These are phyloP conservation scores for Tanytarsus gracilentus DNA, from an alignment of 2,888 invertebrate species.

Conservation along the genomic window DNA sequence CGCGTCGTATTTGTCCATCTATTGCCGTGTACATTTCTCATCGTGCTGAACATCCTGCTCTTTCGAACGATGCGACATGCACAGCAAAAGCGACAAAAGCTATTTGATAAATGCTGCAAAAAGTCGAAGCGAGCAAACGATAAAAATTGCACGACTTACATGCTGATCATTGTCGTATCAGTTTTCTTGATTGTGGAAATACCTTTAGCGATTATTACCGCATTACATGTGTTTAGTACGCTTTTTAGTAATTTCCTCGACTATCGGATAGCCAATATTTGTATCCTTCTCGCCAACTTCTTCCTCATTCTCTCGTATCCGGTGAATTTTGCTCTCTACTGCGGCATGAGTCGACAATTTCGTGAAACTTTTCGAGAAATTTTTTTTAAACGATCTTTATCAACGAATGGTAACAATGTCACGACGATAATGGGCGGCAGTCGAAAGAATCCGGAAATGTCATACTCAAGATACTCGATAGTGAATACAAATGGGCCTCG, in stretches of 20 bases:
- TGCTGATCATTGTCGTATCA: conserved; percentile 79
- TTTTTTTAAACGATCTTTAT: conserved; percentile 50
- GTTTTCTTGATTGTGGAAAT: conserved; percentile 77
- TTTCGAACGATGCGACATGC: conserved; percentile 80
- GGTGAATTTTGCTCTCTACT: conserved; percentile 91
- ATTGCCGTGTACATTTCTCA: conserved; percentile 78
- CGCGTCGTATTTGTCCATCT: conserved; percentile 86
- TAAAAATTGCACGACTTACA: conserved; percentile 76
- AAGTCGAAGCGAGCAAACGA: conserved; percentile 52
- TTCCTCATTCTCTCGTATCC: conserved; percentile 86
- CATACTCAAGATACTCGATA: conserved; percentile 68
- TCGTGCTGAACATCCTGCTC: conserved; percentile 78
- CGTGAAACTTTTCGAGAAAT: conserved; percentile 82
- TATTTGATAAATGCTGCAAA: conserved; percentile 72
- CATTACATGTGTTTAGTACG: conserved; percentile 73
- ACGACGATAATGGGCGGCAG: conserved; percentile 41
- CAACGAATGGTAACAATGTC: conserved; percentile 50
- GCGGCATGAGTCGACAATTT: conserved; percentile 91
- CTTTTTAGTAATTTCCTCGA: conserved; percentile 62
- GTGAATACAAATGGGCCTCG: conserved; percentile 62
- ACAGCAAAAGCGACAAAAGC: conserved; percentile 63
- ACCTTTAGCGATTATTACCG: conserved; percentile 72
- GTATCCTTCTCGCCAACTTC: conserved; percentile 79
- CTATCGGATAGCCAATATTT: conserved; percentile 66
- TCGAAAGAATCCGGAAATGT: conserved; percentile 35